phyloP scores from a whole-genome alignment of 2,113 vertebrate genomes.

The Crotalus horridus region DNA sequence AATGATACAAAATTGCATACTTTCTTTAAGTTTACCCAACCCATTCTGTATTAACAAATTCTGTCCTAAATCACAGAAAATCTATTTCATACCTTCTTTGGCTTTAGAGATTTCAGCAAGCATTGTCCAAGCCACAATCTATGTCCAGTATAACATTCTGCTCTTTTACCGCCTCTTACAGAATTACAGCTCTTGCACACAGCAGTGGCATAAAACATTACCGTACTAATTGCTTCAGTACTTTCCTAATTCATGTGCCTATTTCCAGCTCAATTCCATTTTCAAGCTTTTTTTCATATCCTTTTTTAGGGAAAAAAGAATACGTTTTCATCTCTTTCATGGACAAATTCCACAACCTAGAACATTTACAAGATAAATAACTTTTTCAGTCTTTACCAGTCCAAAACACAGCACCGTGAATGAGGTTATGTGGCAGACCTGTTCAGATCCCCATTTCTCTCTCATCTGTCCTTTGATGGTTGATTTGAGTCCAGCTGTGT shows the following conservation, averaged over 20 bases:
- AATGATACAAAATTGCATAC: background rate
- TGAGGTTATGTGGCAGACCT: background rate
- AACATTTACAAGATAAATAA: conserved; percentile 71
- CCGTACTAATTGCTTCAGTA: background rate
- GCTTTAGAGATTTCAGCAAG: background rate
- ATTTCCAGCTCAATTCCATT: background rate
- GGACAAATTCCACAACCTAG: background rate
- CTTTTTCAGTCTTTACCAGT: background rate
- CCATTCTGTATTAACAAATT: background rate
- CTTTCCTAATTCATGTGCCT: rapidly evolving
- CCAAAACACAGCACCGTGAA: conserved; percentile 15
- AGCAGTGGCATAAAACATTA: background rate
- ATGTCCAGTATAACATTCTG: background rate
- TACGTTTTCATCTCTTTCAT: background rate
- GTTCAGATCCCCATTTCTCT: conserved; percentile 24
- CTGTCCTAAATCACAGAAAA: background rate
- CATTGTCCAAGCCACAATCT: background rate
- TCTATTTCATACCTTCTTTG: background rate
- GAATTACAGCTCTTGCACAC: background rate
- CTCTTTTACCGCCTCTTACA: background rate
- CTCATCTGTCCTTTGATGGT: conserved; percentile 39
- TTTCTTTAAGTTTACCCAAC: background rate
- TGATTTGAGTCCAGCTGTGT: conserved; percentile 58
- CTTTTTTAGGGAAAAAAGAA: background rate
- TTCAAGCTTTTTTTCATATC: rapidly evolving